These are phyloP conservation scores for Cyprinus carpio DNA, from an alignment of 2,113 vertebrate genomes.

Conservation along the genomic window DNA sequence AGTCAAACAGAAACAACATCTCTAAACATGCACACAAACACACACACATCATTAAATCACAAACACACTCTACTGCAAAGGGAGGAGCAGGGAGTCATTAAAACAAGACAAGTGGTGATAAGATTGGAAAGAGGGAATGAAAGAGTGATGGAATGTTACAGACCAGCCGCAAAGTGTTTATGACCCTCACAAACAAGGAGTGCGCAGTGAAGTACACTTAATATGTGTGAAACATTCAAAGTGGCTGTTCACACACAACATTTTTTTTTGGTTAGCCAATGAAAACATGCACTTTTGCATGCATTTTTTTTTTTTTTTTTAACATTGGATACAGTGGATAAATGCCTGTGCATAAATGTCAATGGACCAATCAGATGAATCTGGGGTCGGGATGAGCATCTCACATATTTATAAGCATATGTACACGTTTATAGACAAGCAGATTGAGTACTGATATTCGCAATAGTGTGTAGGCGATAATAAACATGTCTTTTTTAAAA, in stretches of 20 bases:
- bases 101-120: conserved; percentile 37
- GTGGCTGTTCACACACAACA: not conserved
- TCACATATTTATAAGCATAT: not conserved
- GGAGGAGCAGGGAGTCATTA: conserved; percentile 38
- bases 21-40: conserved; percentile 9
- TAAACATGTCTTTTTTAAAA: not conserved
- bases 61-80: conserved; percentile 34
- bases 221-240: conserved; percentile 9
- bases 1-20: not conserved
- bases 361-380: not conserved
- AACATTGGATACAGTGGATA: not conserved
- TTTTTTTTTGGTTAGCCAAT: not conserved
- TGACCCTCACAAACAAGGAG: not conserved
- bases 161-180: not conserved
- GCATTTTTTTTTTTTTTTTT: too few relatives aligned
- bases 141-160: not conserved
- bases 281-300: not conserved
- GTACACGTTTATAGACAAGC: not conserved
- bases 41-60: conserved; percentile 35
- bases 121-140: conserved; percentile 7
- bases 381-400: not conserved
- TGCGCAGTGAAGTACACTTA: not conserved
- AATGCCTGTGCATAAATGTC: not conserved
- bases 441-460: too few relatives aligned
- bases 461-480: not conserved